These are phyloP conservation scores for Zonitis immaculata DNA, from an alignment of 2,888 invertebrate species.

Conservation along the genomic window DNA sequence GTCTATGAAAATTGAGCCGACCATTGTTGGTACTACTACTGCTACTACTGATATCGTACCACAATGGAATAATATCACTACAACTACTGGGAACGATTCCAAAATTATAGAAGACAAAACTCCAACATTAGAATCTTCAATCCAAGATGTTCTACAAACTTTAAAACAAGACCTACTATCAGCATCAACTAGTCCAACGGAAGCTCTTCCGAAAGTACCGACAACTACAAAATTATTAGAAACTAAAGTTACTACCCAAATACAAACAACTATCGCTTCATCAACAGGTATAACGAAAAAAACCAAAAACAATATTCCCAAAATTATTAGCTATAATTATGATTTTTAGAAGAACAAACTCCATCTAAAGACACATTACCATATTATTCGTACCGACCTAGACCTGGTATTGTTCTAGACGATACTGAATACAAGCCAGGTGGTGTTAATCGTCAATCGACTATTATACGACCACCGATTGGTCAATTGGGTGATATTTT, in stretches of 20 bases:
- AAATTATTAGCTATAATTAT: too few species aligned
- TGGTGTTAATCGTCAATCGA: slow-evolving; percentile 47
- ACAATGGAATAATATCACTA: too few species aligned
- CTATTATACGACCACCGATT: slow-evolving; percentile 48
- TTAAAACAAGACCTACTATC: slow-evolving; percentile 32
- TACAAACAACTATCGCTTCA: neutral
- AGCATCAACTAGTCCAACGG: slow-evolving; percentile 45
- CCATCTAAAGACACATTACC: slow-evolving; percentile 40
- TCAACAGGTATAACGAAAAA: neutral
- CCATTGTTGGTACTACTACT: neutral
- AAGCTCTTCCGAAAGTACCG: slow-evolving; percentile 40
- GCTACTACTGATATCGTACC: neutral
- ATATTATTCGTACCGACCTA: slow-evolving; percentile 64
- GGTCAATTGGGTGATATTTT: slow-evolving; percentile 72
- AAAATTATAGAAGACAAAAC: slow-evolving; percentile 32
- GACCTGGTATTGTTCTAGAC: slow-evolving; percentile 82
- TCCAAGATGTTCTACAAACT: slow-evolving; percentile 43
- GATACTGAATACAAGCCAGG: slow-evolving; percentile 76
- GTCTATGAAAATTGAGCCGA: too few species aligned
- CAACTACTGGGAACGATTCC: neutral
- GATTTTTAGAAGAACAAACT: too few species aligned
- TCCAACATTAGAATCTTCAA: slow-evolving; percentile 47
- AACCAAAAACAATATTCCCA: too few species aligned
- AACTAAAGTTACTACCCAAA: neutral
- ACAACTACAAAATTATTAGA: neutral